Conservation (phyloP, 1,140 invertebrate species). For the Drosophila kohkoa region DNA sequence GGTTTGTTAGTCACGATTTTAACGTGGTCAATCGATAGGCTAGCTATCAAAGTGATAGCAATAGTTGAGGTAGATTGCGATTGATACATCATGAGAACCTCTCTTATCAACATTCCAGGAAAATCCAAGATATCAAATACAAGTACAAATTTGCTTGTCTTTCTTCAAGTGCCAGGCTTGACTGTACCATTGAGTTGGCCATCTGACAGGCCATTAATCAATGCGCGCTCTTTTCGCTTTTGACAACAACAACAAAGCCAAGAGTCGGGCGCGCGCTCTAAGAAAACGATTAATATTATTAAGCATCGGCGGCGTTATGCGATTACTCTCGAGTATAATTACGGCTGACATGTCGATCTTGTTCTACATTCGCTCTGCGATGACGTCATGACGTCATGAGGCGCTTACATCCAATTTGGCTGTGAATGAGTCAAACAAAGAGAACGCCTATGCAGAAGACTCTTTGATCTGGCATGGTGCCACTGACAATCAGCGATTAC, state of each 20-base stretch:
- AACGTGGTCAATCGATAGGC: not conserved
- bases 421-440: slow-evolving; percentile 52
- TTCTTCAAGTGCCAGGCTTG: slow-evolving; percentile 14
- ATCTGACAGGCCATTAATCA: slow-evolving; percentile 48
- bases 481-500: slow-evolving; percentile 40
- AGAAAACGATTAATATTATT: slow-evolving; percentile 56
- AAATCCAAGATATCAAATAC: not conserved
- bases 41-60: not conserved
- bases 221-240: slow-evolving; percentile 11
- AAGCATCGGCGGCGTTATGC: slow-evolving; percentile 51
- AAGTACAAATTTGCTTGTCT: not conserved
- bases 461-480: slow-evolving; percentile 69
- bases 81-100: not conserved
- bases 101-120: slow-evolving; percentile 1
- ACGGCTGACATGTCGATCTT: slow-evolving; percentile 55
- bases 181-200: slow-evolving; percentile 29
- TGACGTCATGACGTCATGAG: slow-evolving; percentile 54
- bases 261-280: slow-evolving; percentile 16
- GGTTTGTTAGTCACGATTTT: not conserved
- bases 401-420: slow-evolving; percentile 55
- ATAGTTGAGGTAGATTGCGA: not conserved
- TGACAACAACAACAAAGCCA: not conserved
- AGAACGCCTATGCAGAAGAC: slow-evolving; percentile 38
- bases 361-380: slow-evolving; percentile 49
- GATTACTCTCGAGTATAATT: slow-evolving; percentile 51